These are phyloP conservation scores for Virgularia gustaviana DNA, from an alignment of 92 coral and sea anemone species.

Conservation along the genomic window DNA sequence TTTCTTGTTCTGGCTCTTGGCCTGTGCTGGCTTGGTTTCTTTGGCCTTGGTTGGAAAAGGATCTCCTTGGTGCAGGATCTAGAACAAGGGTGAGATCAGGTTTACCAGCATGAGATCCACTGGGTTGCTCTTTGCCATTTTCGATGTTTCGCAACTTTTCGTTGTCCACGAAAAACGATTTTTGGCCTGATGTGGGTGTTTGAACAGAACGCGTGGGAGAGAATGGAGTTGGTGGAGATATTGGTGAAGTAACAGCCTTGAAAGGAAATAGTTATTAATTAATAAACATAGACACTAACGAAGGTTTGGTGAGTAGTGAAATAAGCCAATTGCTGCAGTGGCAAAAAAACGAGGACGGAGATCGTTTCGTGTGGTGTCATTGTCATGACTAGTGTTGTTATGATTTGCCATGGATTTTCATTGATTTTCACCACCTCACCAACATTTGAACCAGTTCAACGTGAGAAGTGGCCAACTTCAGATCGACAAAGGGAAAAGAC, in stretches of 20 bases:
- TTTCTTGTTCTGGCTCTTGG: background rate
- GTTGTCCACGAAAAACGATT: slow-evolving; percentile 66
- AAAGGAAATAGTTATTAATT: slow-evolving; percentile 23
- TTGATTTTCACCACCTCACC: too few relatives aligned
- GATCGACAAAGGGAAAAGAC: too few relatives aligned
- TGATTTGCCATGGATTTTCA: too few relatives aligned
- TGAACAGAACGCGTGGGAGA: slow-evolving; percentile 44
- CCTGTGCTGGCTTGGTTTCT: background rate
- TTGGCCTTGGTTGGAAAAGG: slow-evolving; percentile 31
- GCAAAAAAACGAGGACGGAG: too few relatives aligned
- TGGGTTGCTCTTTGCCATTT: slow-evolving; percentile 50
- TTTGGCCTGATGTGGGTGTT: slow-evolving; percentile 58
- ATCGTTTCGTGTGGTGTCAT: too few relatives aligned
- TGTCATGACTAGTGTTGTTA: too few relatives aligned
- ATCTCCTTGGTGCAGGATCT: slow-evolving; percentile 33
- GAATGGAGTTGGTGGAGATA: slow-evolving; percentile 72
- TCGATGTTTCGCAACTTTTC: slow-evolving; percentile 49
- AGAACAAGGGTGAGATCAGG: slow-evolving; percentile 8
- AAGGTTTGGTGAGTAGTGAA: too few relatives aligned
- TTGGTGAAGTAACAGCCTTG: slow-evolving; percentile 39
- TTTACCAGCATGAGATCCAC: background rate
- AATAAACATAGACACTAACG: too few relatives aligned
- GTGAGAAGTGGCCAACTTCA: too few relatives aligned
- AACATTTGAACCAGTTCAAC: too few relatives aligned
- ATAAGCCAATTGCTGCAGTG: too few relatives aligned